Percentiles rank a stretch among this genome's conserved stretches.
Conservation (phyloP, 2,888 invertebrate species). For the Priocnemis perturbator region DNA sequence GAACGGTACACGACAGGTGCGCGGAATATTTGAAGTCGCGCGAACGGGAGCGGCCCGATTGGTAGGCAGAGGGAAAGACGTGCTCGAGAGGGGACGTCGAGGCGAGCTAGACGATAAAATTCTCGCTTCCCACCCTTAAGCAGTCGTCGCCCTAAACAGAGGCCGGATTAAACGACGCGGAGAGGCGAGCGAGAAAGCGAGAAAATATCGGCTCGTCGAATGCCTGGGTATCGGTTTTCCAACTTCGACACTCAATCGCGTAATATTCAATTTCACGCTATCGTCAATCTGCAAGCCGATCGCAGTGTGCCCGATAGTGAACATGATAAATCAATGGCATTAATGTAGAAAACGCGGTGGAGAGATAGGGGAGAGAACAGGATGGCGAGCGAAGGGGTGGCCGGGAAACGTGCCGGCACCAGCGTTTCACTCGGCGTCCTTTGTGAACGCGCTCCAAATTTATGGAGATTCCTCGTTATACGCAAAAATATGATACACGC, state of each 20-base stretch:
- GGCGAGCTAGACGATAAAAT: not conserved
- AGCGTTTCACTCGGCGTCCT: not conserved
- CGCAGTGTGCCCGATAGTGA: slow-evolving; percentile 14
- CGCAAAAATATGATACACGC: slow-evolving; percentile 29
- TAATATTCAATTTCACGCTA: slow-evolving; percentile 33
- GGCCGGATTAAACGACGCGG: no score
- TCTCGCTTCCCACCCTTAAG: no score
- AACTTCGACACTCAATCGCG: slow-evolving; percentile 14
- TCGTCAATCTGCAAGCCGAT: slow-evolving; percentile 19
- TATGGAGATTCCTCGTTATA: slow-evolving; percentile 27
- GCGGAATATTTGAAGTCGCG: not conserved
- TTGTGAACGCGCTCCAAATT: slow-evolving; percentile 21
- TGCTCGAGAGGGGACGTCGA: not conserved
- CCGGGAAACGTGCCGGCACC: not conserved
- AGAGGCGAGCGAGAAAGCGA: no score
- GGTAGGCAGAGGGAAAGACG: not conserved
- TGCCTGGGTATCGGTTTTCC: not conserved
- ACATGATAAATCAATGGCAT: slow-evolving; percentile 40
- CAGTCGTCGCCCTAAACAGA: no score
- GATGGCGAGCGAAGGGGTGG: slow-evolving; percentile 18
- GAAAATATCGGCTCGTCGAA: slow-evolving; percentile 21
- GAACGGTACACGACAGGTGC: not conserved
- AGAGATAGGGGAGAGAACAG: not conserved
- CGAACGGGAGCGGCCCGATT: no score
- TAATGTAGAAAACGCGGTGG: slow-evolving; percentile 35